Evolutionary conservation across 2,888 invertebrate species (phyloP), one percentile per base, ranked within the genome.

Genomic region (Orthosia gracilis): DNA sequence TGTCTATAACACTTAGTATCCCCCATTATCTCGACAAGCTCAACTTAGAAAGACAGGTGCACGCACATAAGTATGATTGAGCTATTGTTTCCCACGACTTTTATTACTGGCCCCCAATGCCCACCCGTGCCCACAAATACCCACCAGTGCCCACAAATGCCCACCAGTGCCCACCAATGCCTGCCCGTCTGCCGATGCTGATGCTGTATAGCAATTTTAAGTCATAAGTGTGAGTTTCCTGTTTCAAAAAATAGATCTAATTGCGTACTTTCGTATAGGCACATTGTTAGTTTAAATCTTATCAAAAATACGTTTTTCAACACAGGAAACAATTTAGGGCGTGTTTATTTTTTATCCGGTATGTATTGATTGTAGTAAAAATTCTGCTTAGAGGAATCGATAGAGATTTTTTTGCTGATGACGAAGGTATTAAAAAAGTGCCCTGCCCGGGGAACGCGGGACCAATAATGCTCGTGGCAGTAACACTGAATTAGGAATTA

Each of bases 61-160:
- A 90, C 87, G 91, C 91, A 92, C 91, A 91, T 93, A 92, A 92
- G 89, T 88, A 92, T 92, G 94, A 95, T 95, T 95, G 94, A 95
- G 92, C 94, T 92, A 95, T 96, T 95, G 95, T 95, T 94, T 96
- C 96, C 94, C 96, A 96, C 96, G 95, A 92, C 91, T 85, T 65
- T 81, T 87, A 89, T 88, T 86, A 76, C 72, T 21, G 67, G 54
- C 61, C 82, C 50, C 62, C 80, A 21, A 31, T 61, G 62, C 31
- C 58, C 31, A 4, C n/a, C 12, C 4, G 11, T 18, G 21, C 13
- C 54, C 54, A n/a, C n/a, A n/a, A n/a, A 21, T 31, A 50, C 31
- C 58, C 31, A 4, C n/a, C 11, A 12, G 12, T 18, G 13, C 15
- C 55, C 55, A 21, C 13, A 21, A n/a, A 45, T n/a, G 64, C 69